These are phyloP conservation scores for Salarias fasciatus DNA, from an alignment of 2,797 vertebrate species.

Conservation along the genomic window DNA sequence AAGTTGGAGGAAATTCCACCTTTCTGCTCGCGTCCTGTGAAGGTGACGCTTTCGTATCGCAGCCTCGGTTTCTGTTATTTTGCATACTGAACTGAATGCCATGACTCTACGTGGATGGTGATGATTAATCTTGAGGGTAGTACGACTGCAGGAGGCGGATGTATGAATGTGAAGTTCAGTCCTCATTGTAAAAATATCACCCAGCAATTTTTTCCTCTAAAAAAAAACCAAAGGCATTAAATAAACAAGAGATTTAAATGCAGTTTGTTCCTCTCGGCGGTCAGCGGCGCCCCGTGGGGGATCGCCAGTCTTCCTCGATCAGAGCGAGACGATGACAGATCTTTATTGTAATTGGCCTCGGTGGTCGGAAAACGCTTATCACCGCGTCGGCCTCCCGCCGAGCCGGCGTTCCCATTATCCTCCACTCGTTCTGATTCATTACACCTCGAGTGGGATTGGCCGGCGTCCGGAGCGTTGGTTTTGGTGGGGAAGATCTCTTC, in stretches of 20 bases:
- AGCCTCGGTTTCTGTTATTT: constrained; percentile 4
- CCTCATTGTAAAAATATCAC: not conserved
- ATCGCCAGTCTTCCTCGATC: constrained; percentile 19
- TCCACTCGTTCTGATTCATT: constrained; percentile 66
- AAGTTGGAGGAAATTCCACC: not conserved
- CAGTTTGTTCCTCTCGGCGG: not conserved
- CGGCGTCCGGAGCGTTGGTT: constrained; percentile 37
- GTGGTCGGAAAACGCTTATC: constrained; percentile 62
- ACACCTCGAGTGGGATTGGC: constrained; percentile 60
- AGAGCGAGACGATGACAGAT: constrained; percentile 44
- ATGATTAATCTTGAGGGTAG: constrained; percentile 23
- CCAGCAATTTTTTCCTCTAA: not conserved
- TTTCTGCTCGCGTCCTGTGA: not conserved
- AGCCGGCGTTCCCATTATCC: constrained; percentile 57
- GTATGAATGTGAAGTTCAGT: not conserved
- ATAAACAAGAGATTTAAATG: not conserved
- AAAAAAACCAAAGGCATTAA: too few relatives aligned
- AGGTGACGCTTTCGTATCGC: not conserved
- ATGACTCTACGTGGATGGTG: constrained; percentile 8
- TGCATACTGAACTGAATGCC: constrained; percentile 8
- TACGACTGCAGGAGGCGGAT: not conserved
- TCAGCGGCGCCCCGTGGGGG: constrained; percentile 11
- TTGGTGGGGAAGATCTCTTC: constrained; percentile 32
- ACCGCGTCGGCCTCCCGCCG: constrained; percentile 44
- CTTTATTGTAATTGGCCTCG: constrained; percentile 68